A percentile compares a stretch with the other conserved stretches of the same genome.
phyloP scores from a whole-genome alignment of 1,140 invertebrate genomes.

The Berghia stephanieae region DNA sequence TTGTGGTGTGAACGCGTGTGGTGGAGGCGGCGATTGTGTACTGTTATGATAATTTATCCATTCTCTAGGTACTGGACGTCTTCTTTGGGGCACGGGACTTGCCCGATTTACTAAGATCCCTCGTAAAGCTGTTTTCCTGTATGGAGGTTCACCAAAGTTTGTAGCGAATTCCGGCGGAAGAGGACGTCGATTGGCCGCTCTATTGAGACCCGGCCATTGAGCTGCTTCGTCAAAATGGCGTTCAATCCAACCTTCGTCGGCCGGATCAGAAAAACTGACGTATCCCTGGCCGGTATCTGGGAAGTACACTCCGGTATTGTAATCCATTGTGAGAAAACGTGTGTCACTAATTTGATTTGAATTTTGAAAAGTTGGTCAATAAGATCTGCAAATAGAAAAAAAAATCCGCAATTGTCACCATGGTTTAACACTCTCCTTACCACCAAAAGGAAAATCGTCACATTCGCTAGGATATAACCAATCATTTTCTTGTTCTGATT shows the following conservation, averaged over 20 bases:
- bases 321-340: too few species aligned
- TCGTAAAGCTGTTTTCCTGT: too few species aligned
- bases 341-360: too few species aligned
- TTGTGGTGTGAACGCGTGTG: not conserved
- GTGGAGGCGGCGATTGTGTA: conserved; percentile 1
- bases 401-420: too few species aligned
- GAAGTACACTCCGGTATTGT: conserved; percentile 26
- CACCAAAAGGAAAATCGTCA: too few species aligned
- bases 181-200: conserved; percentile 25
- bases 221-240: not conserved
- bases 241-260: conserved; percentile 25
- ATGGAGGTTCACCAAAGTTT: too few species aligned
- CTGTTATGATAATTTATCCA: conserved; percentile 25
- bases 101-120: conserved; percentile 17
- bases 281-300: conserved; percentile 22
- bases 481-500: too few species aligned
- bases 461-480: too few species aligned
- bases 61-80: not conserved
- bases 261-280: conserved; percentile 27
- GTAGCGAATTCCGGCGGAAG: conserved; percentile 19
- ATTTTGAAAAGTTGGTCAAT: too few species aligned
- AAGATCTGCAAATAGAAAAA: too few species aligned
- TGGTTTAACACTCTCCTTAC: too few species aligned
- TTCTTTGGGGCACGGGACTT: not conserved
- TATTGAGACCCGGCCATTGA: conserved; percentile 11